phyloP scores from a whole-genome alignment of 2,797 vertebrate genomes.

The Lagocephalus sceleratus region DNA sequence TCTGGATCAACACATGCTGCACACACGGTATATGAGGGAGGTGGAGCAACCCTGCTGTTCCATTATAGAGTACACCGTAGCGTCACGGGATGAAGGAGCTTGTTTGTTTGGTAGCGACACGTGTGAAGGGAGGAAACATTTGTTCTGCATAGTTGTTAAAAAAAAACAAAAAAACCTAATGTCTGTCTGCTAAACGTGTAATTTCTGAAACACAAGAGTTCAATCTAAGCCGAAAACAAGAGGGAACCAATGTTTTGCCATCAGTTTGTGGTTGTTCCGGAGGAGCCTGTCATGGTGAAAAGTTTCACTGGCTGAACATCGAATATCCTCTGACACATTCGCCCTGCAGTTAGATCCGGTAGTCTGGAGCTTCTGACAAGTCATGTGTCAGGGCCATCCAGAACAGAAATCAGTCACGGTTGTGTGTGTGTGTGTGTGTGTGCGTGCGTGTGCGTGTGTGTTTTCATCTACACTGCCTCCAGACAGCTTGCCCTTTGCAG shows the following conservation, averaged over 20 bases:
- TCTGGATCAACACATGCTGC: too few species aligned
- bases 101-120: slow-evolving; percentile 10
- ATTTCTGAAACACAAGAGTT: slow-evolving; percentile 9
- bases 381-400: slow-evolving; percentile 35
- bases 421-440: background rate
- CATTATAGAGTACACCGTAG: too few species aligned
- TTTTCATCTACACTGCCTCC: slow-evolving; percentile 23
- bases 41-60: too few species aligned
- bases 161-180: slow-evolving; percentile 7
- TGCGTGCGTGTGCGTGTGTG: slow-evolving; percentile 7
- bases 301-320: slow-evolving; percentile 23
- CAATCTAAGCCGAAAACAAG: background rate
- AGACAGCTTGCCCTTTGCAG: slow-evolving; percentile 36
- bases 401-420: slow-evolving; percentile 28
- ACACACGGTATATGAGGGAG: too few species aligned
- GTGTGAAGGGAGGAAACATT: slow-evolving; percentile 17
- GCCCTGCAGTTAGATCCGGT: slow-evolving; percentile 22
- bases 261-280: background rate
- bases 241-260: background rate
- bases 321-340: slow-evolving; percentile 27
- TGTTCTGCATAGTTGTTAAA: background rate
- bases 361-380: slow-evolving; percentile 22
- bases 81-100: too few species aligned
- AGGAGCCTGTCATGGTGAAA: background rate
- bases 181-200: slow-evolving; percentile 15